Evolutionary conservation across 1,140 invertebrate genomes (phyloP), one percentile per base, ranked within the genome.

Genomic region (Monomorium pharaonis): DNA sequence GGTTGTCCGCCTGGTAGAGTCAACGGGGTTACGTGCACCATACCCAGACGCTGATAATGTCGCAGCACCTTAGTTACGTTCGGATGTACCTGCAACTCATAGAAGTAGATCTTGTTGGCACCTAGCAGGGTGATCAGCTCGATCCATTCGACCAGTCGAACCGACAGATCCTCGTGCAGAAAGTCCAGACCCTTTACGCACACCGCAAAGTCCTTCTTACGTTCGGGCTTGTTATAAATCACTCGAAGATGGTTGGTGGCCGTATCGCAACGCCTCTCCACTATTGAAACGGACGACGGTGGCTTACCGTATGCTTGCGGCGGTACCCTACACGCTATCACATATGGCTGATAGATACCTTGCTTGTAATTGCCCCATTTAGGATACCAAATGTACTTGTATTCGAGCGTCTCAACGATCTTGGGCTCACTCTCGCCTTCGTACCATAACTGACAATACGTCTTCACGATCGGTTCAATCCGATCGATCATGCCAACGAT

Each of bases 361-460:
- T 98, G 97, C 92, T 98, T 98, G 94, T 98, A 98, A 94, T 99
- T 99, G 27, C 98, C 98, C 98, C 98, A 99, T 93, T 98, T 98
- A 75, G 97, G 97, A 92, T 98, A 98, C 98, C 98, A 99, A 86
- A 98, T 98, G 92, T 99, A 99, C 91, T 98, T 98, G 94, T 99
- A 99, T 93, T 98, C 98, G 78, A 98, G 96, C 3, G 96, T 97
- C 89, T 97, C 97, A 4, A 98, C 96, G 27, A 99, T 96, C 3
- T 97, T 96, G 0, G 97, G 96, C 87, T 97, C 97, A 83, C 97
- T 97, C 85, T 97, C 96, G 24, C 97, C 97, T 58, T 98, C 97
- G 94, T 98, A 99, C 98, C 98, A 99, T 81, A 99, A 96, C 92
- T 98, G 98, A 92, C 98, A 99, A 92, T 97, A 97, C 0, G 98